Percentiles rank a stretch among this genome's conserved stretches.
Evolutionary conservation across 2,888 invertebrate species (phyloP).

Genomic region (Lobophora halterata): DNA sequence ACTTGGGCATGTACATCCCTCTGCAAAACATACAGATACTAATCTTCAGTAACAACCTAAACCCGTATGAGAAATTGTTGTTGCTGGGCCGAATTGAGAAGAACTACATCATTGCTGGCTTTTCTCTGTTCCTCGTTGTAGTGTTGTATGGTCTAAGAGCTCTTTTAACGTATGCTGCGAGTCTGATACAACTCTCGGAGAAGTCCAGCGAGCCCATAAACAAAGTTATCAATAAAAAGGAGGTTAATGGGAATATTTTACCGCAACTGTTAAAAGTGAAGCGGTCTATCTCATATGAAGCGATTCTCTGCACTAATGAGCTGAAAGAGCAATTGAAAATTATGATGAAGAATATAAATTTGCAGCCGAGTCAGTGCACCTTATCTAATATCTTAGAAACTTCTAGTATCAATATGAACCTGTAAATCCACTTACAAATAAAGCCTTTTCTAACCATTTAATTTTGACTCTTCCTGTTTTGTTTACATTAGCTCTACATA

Average conservation of each 20-base stretch:
- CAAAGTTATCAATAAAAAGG: slow-evolving; percentile 21
- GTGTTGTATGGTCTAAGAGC: slow-evolving; percentile 54
- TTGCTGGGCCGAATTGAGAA: slow-evolving; percentile 54
- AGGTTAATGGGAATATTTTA: slow-evolving; percentile 38
- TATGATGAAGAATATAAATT: slow-evolving; percentile 44
- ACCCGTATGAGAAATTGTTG: slow-evolving; percentile 48
- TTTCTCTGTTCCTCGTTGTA: slow-evolving; percentile 61
- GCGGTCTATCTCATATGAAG: slow-evolving; percentile 63
- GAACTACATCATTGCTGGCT: slow-evolving; percentile 64
- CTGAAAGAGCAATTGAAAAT: slow-evolving; percentile 53
- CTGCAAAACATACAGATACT: slow-evolving; percentile 48
- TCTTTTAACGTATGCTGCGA: slow-evolving; percentile 52
- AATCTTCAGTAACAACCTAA: slow-evolving; percentile 38
- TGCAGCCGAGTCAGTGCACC: slow-evolving; percentile 36
- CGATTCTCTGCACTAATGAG: slow-evolving; percentile 55
- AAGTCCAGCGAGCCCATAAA: slow-evolving; percentile 30
- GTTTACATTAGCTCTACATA: no score
- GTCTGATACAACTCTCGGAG: slow-evolving; percentile 41
- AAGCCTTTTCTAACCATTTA: no score
- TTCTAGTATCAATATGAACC: slow-evolving; percentile 16
- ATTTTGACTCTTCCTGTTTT: no score
- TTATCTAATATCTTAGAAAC: slow-evolving; percentile 44
- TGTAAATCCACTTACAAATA: no score
- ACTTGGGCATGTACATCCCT: slow-evolving; percentile 60
- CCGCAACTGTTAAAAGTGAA: slow-evolving; percentile 55